A percentile compares a stretch with the other conserved stretches of the same genome.
These are phyloP conservation scores for Arctocebus calabarensis DNA, from an alignment of 2,797 vertebrate species.

Conservation along the genomic window DNA sequence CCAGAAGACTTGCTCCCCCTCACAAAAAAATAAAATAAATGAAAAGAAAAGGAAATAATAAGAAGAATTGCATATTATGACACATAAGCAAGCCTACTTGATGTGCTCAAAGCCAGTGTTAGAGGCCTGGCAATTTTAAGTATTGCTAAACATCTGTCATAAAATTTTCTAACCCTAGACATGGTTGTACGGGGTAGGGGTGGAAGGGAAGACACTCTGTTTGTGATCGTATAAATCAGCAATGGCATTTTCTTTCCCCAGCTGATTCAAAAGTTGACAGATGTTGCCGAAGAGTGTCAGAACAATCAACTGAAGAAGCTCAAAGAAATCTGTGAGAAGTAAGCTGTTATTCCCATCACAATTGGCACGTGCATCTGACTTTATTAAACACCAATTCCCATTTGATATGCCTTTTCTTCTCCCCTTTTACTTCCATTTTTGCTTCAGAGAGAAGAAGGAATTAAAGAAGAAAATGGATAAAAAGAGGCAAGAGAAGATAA, in stretches of 20 bases:
- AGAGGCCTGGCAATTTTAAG: neutral
- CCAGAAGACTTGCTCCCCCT: too few relatives aligned
- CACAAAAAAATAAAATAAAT: too few relatives aligned
- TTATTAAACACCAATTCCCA: neutral
- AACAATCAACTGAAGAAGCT: slow-evolving; percentile 96
- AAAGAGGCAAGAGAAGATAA: slow-evolving; percentile 98
- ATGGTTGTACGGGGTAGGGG: neutral
- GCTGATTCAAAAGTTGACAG: slow-evolving; percentile 97
- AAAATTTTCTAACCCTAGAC: neutral
- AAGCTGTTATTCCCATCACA: slow-evolving; percentile 78
- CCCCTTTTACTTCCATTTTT: slow-evolving; percentile 55
- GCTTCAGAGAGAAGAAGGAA: slow-evolving; percentile 96
- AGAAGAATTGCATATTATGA: neutral
- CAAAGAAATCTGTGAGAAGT: slow-evolving; percentile 98
- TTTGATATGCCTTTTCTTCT: neutral
- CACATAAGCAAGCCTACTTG: neutral
- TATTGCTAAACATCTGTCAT: neutral
- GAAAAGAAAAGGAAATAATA: neutral
- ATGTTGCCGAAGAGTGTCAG: slow-evolving; percentile 97
- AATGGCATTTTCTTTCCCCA: slow-evolving; percentile 79
- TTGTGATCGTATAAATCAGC: slow-evolving; percentile 5
- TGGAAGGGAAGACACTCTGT: neutral
- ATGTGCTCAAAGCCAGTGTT: neutral
- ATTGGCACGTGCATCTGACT: neutral
- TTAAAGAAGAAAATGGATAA: slow-evolving; percentile 99